Evolutionary conservation across 2,113 vertebrate species (phyloP), one percentile per base, ranked within the genome.

Genomic region (Nesoenas mayeri): DNA sequence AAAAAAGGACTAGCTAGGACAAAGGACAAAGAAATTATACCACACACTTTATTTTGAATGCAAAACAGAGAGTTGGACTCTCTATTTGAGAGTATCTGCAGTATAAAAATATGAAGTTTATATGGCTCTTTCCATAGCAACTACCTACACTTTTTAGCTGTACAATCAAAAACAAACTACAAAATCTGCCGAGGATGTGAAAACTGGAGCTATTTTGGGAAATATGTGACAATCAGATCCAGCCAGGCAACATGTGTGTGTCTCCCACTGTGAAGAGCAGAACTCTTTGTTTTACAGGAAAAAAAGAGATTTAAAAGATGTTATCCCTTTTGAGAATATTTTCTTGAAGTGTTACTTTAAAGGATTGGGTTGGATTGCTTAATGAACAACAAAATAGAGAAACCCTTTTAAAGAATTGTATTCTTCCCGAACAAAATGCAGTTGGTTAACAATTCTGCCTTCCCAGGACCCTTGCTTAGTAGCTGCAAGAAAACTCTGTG

Each of bases 151-250:
- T 88, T 90, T 54, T 79, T 80, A 42, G 60, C 57, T 94, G 38
- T 42, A 32, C 91, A 72, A 77, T 54, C 44, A 73, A 73, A 87
- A 92, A n/a, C 57, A 95, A 95, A 91, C 65, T 24, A 85, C 31
- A 75, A 66, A 74, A 82, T 48, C 56, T 56, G n/a, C 28, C 21
- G 40, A 67, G 31, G 42, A 20, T 74, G 54, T 54, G 75, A 77
- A 85, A 91, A 62, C 36, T 24, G 38, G 26, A 66, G 7, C 62
- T 54, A 13, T 31, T 79, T 50, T 61, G 4, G 48, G 34, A 74
- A 85, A 53, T 34, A 48, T 11, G 51, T 36, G 38, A 51, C 64
- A 64, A 40, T 32, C 62, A 93, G 84, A 69, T 36, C 67, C 22
- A 82, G 44, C 32, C 72, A 91, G 78, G 64, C 21, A 1, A 61